phyloP scores from a whole-genome alignment of 1,140 invertebrate genomes.

The Drosophila kurseongensis region DNA sequence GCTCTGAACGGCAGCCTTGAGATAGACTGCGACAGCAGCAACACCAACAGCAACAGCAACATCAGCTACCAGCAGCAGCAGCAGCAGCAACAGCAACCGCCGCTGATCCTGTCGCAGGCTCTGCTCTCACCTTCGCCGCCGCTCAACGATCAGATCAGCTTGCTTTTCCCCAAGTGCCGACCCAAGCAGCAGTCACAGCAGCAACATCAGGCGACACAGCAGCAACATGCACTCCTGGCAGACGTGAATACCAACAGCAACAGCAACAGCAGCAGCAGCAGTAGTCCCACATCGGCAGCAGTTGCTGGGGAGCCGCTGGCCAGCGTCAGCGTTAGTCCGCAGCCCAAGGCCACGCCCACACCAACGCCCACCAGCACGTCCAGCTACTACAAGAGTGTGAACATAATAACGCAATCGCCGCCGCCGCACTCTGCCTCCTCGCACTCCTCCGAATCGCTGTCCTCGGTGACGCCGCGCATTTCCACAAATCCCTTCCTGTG shows the following conservation, averaged over 20 bases:
- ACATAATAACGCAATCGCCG: conserved; percentile 82
- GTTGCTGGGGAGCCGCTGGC: conserved; percentile 18
- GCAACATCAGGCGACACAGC: conserved; percentile 23
- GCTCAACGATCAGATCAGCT: conserved; percentile 90
- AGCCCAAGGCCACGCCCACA: conserved; percentile 23
- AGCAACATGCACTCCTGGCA: conserved; percentile 25
- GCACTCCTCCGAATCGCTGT: conserved; percentile 85
- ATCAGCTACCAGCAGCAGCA: conserved; percentile 43
- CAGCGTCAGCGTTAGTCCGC: conserved; percentile 6
- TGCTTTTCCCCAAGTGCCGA: conserved; percentile 93
- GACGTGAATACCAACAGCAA: conserved; percentile 42
- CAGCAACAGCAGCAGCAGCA: conserved; percentile 27
- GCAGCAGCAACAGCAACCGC: conserved; percentile 52
- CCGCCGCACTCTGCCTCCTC: conserved; percentile 84
- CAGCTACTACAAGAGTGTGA: conserved; percentile 80
- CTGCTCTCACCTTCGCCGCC: conserved; percentile 85
- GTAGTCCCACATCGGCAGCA: conserved; percentile 33
- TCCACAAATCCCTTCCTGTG: conserved; percentile 83
- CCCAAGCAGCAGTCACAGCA: conserved; percentile 85
- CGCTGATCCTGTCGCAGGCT: conserved; percentile 68
- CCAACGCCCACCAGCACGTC: conserved; percentile 36
- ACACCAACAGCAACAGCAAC: conserved; percentile 33
- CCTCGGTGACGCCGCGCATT: conserved; percentile 84
- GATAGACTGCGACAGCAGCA: conserved; percentile 53
- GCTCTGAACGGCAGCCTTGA: conserved; percentile 52